Evolutionary conservation across 2,113 vertebrate genomes (phyloP).

Genomic region (Brienomyrus longianalis): DNA sequence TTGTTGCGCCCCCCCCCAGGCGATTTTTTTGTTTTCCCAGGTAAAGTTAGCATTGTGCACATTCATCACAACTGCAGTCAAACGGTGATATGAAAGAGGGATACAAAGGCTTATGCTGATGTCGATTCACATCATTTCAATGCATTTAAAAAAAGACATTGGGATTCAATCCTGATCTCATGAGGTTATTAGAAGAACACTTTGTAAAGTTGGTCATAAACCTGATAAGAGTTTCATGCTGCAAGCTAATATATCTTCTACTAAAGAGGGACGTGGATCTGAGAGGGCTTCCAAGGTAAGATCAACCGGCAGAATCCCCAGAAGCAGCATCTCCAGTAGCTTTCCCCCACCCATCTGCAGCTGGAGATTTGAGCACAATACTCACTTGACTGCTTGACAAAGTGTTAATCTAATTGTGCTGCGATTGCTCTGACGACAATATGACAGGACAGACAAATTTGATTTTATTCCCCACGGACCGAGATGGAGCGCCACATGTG

Average conservation of each 20-base stretch:
- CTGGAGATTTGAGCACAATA: constrained; percentile 54
- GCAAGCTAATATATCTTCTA: background rate
- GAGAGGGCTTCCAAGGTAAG: background rate
- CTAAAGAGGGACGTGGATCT: background rate
- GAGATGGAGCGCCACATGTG: constrained; percentile 74
- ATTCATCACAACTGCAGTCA: background rate
- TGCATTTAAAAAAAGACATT: background rate
- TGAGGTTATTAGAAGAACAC: background rate
- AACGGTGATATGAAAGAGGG: background rate
- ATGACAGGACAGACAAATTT: constrained; percentile 88
- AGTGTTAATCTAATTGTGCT: constrained; percentile 88
- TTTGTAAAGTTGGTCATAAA: background rate
- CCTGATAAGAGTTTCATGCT: background rate
- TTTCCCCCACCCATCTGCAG: background rate
- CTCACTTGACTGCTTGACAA: constrained; percentile 69
- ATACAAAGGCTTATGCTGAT: background rate
- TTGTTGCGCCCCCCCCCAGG: background rate
- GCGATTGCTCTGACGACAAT: constrained; percentile 86
- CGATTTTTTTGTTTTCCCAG: background rate
- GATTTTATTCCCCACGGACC: constrained; percentile 85
- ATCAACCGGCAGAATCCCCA: background rate
- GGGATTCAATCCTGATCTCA: background rate
- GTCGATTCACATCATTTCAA: background rate
- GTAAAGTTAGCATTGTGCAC: background rate
- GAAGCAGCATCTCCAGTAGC: background rate